Percentiles rank a stretch among this genome's conserved stretches.
phyloP scores from a whole-genome alignment of 92 coral and sea anemone genomes.

The Phenganax marumi region DNA sequence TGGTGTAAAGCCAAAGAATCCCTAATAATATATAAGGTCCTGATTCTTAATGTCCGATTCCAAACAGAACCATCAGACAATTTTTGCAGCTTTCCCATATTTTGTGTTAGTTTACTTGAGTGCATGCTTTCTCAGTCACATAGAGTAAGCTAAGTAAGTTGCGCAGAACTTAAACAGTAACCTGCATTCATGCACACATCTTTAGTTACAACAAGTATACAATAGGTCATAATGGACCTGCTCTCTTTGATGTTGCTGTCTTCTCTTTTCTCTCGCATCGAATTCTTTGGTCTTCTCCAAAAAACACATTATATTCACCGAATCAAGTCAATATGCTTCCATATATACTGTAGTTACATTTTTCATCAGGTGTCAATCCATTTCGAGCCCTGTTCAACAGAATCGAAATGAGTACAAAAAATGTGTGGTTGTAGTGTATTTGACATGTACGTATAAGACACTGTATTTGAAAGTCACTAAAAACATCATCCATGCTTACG shows the following conservation, averaged over 20 bases:
- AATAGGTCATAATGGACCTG: conserved; percentile 60
- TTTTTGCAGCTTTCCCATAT: too few relatives aligned
- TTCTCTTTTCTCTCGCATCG: conserved; percentile 95
- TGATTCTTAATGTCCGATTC: too few relatives aligned
- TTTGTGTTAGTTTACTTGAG: too few relatives aligned
- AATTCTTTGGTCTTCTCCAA: conserved; percentile 57
- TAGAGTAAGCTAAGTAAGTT: too few relatives aligned
- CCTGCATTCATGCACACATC: background rate
- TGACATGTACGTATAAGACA: background rate
- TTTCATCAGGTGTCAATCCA: background rate
- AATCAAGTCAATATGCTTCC: too few relatives aligned
- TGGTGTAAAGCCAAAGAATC: background rate
- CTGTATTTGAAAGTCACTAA: conserved; percentile 6
- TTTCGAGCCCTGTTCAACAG: too few relatives aligned
- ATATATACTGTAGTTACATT: background rate
- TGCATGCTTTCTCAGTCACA: background rate
- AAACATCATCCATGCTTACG: background rate
- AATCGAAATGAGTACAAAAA: too few relatives aligned
- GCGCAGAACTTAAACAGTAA: background rate
- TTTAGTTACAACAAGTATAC: background rate
- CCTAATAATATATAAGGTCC: background rate
- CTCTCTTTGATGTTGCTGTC: conserved; percentile 79
- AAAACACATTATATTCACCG: background rate
- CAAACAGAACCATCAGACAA: too few relatives aligned
- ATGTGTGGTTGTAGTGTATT: too few relatives aligned